Evolutionary conservation across 2,888 invertebrate species (phyloP), one percentile per base, ranked within the genome.

Genomic region (Drosophila maculinotata): DNA sequence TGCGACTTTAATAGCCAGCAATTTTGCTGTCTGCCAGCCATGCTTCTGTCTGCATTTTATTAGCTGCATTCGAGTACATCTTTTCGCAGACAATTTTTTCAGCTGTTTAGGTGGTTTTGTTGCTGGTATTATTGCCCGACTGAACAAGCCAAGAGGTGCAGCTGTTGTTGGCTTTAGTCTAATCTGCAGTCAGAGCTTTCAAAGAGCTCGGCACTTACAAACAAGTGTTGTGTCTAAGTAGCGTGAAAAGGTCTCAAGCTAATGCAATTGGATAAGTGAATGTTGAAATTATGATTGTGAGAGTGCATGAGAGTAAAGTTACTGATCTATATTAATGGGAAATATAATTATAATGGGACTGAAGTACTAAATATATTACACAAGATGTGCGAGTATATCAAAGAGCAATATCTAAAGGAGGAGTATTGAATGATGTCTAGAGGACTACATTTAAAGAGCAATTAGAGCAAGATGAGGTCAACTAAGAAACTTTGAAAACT

Each of bases 21-120:
- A 26, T 66, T 41, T 10, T 26, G 6, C 1, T 41, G 17, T 63
- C 15, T 44, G 26, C 9, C 25, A 26, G n/a, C 26, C 9, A n/a
- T n/a, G n/a, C n/a, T n/a, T n/a, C 8, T 4, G 31, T 42, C 49
- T 66, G 68, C 51, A 51, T 66, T 66, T 59, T 67, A 67, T 66
- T 45, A 67, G 45, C 66, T 67, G 51, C 30, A 44, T 31, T 35
- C 47, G 38, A 26, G 12, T 26, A n/a, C 20, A 23, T 57, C 35
- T 48, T 42, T 33, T 8, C 25, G 7, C 2, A 3, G 33, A 23
- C 14, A 0, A 4, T 15, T 39, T 26, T 23, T 42, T 33, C 20
- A 28, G 23, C 3, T 26, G 54, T n/a, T 48, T 39, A 48, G 45
- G 26, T 33, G 7, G 23, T 26, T 20, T 33, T 28, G 20, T 25